A percentile compares a stretch with the other conserved stretches of the same genome.
Conservation (phyloP, 1,140 invertebrate genomes). For the Heliothis virescens region DNA sequence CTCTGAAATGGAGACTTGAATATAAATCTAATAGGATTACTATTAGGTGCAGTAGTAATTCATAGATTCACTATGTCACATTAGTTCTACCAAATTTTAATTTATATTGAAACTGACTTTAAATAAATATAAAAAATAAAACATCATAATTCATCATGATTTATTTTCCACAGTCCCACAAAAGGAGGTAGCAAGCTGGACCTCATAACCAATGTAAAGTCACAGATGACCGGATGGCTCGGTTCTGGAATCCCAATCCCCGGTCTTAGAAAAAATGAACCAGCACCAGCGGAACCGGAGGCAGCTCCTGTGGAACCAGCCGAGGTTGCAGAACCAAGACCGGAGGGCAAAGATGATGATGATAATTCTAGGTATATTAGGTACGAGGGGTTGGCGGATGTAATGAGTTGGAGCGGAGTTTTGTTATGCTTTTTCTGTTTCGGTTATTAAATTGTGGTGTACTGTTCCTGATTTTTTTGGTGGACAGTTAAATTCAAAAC, state of each 20-base stretch:
- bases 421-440: slow-evolving; percentile 55
- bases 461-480: slow-evolving; percentile 56
- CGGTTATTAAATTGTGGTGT: slow-evolving; percentile 56
- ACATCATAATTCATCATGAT: slow-evolving; percentile 4
- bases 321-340: slow-evolving; percentile 83
- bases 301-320: slow-evolving; percentile 82
- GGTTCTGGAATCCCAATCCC: slow-evolving; percentile 90
- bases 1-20: background rate
- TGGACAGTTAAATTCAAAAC: background rate
- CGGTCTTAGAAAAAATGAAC: slow-evolving; percentile 88
- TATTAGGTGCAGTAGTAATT: background rate
- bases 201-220: slow-evolving; percentile 93
- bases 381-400: slow-evolving; percentile 87
- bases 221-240: slow-evolving; percentile 93
- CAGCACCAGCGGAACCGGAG: slow-evolving; percentile 82
- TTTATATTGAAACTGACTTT: background rate
- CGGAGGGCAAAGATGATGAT: slow-evolving; percentile 90
- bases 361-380: slow-evolving; percentile 93
- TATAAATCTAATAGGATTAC: background rate
- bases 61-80: background rate
- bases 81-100: background rate
- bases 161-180: slow-evolving; percentile 87
- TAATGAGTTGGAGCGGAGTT: slow-evolving; percentile 74
- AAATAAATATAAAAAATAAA: background rate
- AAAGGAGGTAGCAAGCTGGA: slow-evolving; percentile 90